phyloP scores from a whole-genome alignment of 2,113 vertebrate species.

The Heliornis fulica region DNA sequence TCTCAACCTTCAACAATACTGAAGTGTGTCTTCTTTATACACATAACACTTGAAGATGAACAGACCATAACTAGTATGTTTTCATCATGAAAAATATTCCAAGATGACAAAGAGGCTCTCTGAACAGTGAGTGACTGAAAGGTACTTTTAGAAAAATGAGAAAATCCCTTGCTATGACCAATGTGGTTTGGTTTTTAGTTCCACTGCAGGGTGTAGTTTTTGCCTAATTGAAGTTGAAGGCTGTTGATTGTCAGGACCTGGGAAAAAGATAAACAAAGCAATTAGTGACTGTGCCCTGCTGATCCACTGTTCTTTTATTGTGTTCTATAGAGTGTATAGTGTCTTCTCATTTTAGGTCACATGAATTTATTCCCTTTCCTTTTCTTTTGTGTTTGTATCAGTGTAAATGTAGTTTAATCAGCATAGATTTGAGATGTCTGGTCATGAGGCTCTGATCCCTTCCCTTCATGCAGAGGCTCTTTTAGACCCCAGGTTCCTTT shows the following conservation, averaged over 20 bases:
- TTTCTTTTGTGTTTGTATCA: rapidly evolving
- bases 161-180: rapidly evolving
- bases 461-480: not conserved
- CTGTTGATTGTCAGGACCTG: slow-evolving; percentile 38
- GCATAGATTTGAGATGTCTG: not conserved
- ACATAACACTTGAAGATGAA: not conserved
- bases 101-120: not conserved
- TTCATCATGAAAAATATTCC: not conserved
- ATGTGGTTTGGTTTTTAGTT: not conserved
- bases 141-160: rapidly evolving
- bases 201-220: slow-evolving; percentile 58
- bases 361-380: not conserved
- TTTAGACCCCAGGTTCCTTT: not conserved
- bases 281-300: not conserved
- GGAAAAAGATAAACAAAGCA: not conserved
- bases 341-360: not conserved
- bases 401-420: not conserved
- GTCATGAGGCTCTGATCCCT: not conserved
- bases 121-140: not conserved
- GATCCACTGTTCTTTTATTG: rapidly evolving
- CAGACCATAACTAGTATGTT: rapidly evolving
- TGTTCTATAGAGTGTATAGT: rapidly evolving
- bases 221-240: slow-evolving; percentile 34
- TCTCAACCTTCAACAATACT: not conserved
- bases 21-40: rapidly evolving